Base-by-base conservation (phyloP, 2,888 invertebrate species). In the Caenorhabditis becei region DNA sequence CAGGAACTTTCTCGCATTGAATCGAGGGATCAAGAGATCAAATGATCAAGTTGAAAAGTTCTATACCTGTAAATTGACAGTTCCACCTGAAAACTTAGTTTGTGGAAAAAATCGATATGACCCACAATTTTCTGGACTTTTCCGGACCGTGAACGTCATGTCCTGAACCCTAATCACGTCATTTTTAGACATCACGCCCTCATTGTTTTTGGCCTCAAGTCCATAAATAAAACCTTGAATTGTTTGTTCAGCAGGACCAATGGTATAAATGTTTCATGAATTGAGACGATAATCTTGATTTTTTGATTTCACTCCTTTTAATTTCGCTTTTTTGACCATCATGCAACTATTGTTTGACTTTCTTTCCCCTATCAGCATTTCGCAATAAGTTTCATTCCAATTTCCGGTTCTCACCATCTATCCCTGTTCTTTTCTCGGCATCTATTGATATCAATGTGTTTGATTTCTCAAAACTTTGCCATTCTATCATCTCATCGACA, bases 211-310 rank as follows among this genome's bases (percentile, higher is more conserved):
- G 61, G 51, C 51, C 44, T 32, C 14, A 47, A 53, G 61, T 70
- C 53, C 37, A 61, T 61, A 44, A 61, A 53, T 41, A 44, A 62
- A 62, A 28, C 54, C 41, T 32, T 53, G 58, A 61, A 37, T 70
- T 70, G 54, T 62, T 47, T 54, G 71, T 44, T 71, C 44, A 54
- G 54, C 44, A 44, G 47, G 54, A 62, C 71, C 54, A 32, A 32
- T 37, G 20, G 62, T 53, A 62, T 62, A 71, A 62, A 47, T 62
- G 28, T 62, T 71, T 71, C 53, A 62, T 54, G 32, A 53, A 28
- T 16, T 28, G 16, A 32, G 37, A 32, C 11, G 14, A 41, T 41
- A 2, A 2, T 2, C 14, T 62, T 63, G 71, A 56, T 71, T 47
- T 63, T 71, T 59, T 71, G 71, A 71, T 63, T 49, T 26, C 26